phyloP scores from a whole-genome alignment of 2,113 vertebrate genomes.

The Prunella himalayana region DNA sequence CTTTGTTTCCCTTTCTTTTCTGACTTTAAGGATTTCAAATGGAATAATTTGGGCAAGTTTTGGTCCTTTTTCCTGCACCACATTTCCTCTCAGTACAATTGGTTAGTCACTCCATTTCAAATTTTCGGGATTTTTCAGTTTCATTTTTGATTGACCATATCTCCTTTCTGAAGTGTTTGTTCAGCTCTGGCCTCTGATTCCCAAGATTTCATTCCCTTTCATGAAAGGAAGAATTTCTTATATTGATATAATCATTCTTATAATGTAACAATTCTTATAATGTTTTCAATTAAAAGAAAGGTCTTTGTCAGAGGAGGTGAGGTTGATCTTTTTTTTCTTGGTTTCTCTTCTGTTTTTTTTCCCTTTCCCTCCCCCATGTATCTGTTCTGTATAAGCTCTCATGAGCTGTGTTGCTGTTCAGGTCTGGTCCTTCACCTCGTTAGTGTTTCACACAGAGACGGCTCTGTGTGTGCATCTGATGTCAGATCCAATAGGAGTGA shows the following conservation, averaged over 20 bases:
- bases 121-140: background rate
- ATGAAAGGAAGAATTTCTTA: background rate
- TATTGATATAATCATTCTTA: background rate
- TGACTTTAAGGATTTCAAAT: background rate
- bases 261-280: background rate
- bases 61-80: background rate
- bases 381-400: background rate
- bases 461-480: background rate
- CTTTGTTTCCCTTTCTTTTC: background rate
- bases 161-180: background rate
- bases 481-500: background rate
- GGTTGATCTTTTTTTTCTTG: background rate
- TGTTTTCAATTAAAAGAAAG: background rate
- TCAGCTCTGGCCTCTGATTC: background rate
- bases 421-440: background rate
- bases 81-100: background rate
- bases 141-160: background rate
- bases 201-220: background rate
- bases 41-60: background rate
- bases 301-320: rapidly evolving
- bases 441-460: background rate
- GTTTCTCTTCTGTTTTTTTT: background rate
- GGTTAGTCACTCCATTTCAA: background rate
- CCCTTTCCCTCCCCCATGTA: rapidly evolving
- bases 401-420: background rate